These are phyloP conservation scores for Drosophila mojavensis DNA, from an alignment of 1,140 invertebrate genomes.

Conservation along the genomic window DNA sequence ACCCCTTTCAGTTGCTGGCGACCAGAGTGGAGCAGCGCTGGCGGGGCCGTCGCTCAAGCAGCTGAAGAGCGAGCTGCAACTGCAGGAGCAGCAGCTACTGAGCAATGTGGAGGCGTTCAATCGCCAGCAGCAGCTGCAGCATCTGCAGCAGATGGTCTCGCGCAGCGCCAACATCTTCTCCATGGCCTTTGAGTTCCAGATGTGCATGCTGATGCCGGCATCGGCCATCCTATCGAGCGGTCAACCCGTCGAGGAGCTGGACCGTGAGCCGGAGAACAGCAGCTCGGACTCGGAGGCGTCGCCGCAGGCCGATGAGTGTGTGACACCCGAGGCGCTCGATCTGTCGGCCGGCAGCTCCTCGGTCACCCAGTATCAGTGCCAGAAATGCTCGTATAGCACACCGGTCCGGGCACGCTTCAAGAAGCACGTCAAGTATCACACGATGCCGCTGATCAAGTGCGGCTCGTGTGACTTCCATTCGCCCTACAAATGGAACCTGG, in stretches of 20 bases:
- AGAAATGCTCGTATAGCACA: conserved; percentile 94
- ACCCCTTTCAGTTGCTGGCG: too few species aligned
- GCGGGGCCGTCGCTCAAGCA: conserved; percentile 64
- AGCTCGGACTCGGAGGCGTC: conserved; percentile 54
- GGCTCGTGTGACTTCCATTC: conserved; percentile 96
- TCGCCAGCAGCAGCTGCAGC: conserved; percentile 58
- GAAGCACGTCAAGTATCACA: conserved; percentile 97
- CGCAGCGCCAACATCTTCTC: conserved; percentile 65
- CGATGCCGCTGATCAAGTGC: conserved; percentile 96
- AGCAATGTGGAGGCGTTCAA: conserved; percentile 59
- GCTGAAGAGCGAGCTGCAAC: conserved; percentile 64
- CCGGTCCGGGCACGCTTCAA: conserved; percentile 94
- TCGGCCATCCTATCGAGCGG: not conserved
- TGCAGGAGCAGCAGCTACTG: conserved; percentile 60
- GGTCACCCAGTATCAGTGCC: conserved; percentile 88
- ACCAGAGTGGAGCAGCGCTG: not conserved
- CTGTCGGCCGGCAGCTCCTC: conserved; percentile 9
- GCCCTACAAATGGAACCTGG: conserved; percentile 90
- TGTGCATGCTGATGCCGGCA: conserved; percentile 48
- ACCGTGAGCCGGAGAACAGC: conserved; percentile 35
- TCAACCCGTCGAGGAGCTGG: not conserved
- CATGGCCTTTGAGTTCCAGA: conserved; percentile 71
- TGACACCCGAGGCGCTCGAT: conserved; percentile 21
- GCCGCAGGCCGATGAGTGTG: conserved; percentile 20
- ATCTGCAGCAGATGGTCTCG: conserved; percentile 56